phyloP scores from a whole-genome alignment of 2,797 vertebrate species.

The Aplochiton taeniatus region DNA sequence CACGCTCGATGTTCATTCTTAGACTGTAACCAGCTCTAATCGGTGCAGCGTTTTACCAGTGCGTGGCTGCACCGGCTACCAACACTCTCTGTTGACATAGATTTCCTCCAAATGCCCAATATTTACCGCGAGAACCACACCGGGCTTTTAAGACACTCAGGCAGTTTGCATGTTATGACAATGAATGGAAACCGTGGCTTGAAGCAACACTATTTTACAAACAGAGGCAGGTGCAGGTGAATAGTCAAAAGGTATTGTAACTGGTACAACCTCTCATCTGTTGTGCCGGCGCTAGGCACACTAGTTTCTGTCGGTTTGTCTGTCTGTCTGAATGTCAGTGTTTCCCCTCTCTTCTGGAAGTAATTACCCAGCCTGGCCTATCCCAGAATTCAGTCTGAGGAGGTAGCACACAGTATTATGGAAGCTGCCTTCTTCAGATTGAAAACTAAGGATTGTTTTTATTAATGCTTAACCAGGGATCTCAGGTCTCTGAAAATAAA shows the following conservation, averaged over 20 bases:
- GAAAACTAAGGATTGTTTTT: conserved; percentile 49
- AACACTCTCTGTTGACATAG: conserved; percentile 1
- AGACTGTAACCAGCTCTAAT: background rate
- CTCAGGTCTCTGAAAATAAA: conserved; percentile 27
- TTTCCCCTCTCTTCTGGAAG: conserved; percentile 74
- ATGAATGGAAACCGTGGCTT: too few species aligned
- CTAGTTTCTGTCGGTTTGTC: background rate
- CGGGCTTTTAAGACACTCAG: too few species aligned
- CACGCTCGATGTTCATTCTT: background rate
- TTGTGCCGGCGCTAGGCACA: too few species aligned
- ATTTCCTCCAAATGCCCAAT: background rate
- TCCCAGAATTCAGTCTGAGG: conserved; percentile 74
- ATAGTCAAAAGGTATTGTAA: too few species aligned
- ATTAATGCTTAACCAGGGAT: conserved; percentile 34
- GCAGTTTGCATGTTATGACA: too few species aligned
- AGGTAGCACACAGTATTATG: conserved; percentile 70
- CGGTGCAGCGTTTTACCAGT: background rate
- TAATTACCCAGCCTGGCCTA: conserved; percentile 75
- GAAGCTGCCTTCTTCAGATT: conserved; percentile 47
- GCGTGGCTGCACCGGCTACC: background rate
- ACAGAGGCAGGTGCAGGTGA: too few species aligned
- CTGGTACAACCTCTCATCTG: too few species aligned
- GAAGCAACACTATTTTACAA: too few species aligned
- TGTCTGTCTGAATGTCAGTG: conserved; percentile 48
- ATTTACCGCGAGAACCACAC: background rate